phyloP scores from a whole-genome alignment of 37 sponge, comb jelly and placozoan species.

The Crambe crambe region DNA sequence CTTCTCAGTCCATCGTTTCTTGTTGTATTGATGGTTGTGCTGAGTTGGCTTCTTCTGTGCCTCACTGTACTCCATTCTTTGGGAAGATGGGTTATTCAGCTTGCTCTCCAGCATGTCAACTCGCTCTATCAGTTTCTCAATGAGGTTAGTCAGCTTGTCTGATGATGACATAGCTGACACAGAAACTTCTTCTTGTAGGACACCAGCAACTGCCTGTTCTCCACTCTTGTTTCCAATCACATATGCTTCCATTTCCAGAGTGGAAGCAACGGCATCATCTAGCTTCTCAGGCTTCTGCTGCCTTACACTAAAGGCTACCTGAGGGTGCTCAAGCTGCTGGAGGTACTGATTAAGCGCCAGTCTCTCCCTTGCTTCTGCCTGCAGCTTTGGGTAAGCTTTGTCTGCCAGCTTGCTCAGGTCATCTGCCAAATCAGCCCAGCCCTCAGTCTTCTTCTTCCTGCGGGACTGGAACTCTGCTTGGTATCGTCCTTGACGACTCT shows the following conservation, averaged over 20 bases:
- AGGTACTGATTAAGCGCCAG: conserved; percentile 31
- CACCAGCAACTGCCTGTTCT: background rate
- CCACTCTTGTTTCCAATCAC: background rate
- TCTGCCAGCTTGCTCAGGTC: conserved; percentile 27
- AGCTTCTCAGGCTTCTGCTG: conserved; percentile 44
- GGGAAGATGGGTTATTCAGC: background rate
- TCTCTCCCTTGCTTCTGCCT: conserved; percentile 30
- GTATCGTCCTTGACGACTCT: conserved; percentile 23
- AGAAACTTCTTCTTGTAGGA: background rate
- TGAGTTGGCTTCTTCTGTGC: background rate
- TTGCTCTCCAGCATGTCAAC: conserved; percentile 26
- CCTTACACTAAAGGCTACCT: conserved; percentile 37
- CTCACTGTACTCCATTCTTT: background rate
- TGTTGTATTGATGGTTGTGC: too few relatives aligned
- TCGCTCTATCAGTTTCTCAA: conserved; percentile 5
- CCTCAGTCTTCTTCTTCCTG: conserved; percentile 22
- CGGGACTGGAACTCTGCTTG: conserved; percentile 47
- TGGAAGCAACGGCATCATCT: conserved; percentile 45
- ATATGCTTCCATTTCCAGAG: conserved; percentile 60
- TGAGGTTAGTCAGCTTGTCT: background rate
- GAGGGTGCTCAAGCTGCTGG: conserved; percentile 8
- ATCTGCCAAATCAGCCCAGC: conserved; percentile 48
- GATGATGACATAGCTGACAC: background rate
- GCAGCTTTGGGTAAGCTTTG: conserved; percentile 38
- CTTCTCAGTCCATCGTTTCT: too few relatives aligned